These are phyloP conservation scores for Amblyornis subalaris DNA, from an alignment of 2,113 vertebrate genomes.

Conservation along the genomic window DNA sequence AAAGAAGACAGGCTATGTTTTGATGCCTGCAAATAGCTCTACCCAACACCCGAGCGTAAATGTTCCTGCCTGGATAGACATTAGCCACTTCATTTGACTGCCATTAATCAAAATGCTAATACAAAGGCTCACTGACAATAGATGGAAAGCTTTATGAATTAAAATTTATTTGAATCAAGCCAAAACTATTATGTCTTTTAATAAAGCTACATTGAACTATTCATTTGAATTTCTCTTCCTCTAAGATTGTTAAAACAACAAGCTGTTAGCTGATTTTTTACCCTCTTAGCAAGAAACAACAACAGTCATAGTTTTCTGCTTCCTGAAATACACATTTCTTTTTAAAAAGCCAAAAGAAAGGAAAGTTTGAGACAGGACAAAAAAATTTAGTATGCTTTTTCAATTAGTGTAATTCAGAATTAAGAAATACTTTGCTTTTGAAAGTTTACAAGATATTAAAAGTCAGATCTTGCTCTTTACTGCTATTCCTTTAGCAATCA, in stretches of 20 bases:
- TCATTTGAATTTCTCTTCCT: background rate
- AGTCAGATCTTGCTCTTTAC: background rate
- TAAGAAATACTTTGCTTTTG: background rate
- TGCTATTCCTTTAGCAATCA: background rate
- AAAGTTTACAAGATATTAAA: background rate
- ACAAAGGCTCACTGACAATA: background rate
- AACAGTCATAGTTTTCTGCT: background rate
- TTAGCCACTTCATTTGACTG: background rate
- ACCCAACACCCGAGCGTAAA: fast-evolving
- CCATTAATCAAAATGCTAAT: background rate
- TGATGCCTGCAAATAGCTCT: background rate
- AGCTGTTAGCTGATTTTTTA: background rate
- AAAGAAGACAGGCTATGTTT: background rate
- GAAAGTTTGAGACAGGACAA: background rate
- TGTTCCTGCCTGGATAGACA: background rate
- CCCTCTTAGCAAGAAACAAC: background rate
- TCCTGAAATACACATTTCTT: background rate
- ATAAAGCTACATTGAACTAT: background rate
- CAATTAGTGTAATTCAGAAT: background rate
- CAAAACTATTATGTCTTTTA: background rate
- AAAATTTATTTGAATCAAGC: background rate
- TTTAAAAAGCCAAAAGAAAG: background rate
- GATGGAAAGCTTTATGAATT: background rate
- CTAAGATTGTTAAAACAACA: background rate
- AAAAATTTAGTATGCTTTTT: background rate